Conservation (phyloP, 2,888 invertebrate genomes). For the Copidosoma aretas region DNA sequence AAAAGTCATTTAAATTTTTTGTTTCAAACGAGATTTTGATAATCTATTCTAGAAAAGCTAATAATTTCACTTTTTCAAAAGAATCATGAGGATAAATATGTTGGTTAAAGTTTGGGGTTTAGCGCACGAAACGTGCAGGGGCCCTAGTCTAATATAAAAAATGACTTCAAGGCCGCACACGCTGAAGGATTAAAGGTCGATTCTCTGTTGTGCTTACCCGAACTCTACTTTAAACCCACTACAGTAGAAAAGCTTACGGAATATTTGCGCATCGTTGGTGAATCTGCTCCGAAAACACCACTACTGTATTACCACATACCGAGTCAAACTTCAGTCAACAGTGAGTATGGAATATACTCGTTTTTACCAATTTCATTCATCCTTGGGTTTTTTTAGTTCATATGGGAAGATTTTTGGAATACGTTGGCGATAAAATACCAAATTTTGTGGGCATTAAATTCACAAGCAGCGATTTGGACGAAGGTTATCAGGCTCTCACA, state of each 20-base stretch:
- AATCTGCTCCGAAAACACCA: slow-evolving; percentile 78
- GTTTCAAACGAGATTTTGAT: no score
- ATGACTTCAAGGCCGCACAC: slow-evolving; percentile 70
- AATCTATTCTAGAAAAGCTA: no score
- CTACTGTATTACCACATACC: slow-evolving; percentile 77
- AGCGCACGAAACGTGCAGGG: no score
- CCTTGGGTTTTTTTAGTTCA: slow-evolving; percentile 66
- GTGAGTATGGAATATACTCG: slow-evolving; percentile 18
- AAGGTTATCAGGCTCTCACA: slow-evolving; percentile 69
- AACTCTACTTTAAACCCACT: slow-evolving; percentile 77
- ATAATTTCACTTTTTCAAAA: no score
- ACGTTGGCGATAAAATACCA: slow-evolving; percentile 70
- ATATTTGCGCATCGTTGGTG: slow-evolving; percentile 72
- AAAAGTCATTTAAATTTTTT: no score
- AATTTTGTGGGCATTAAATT: slow-evolving; percentile 85
- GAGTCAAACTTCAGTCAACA: slow-evolving; percentile 13
- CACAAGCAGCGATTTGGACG: slow-evolving; percentile 75
- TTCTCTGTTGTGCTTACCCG: slow-evolving; percentile 77
- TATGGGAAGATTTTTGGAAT: slow-evolving; percentile 74
- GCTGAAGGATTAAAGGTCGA: slow-evolving; percentile 71
- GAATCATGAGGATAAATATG: no score
- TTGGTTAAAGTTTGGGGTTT: no score
- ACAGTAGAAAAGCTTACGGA: slow-evolving; percentile 68
- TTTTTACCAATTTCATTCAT: not conserved
- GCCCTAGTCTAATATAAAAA: no score